These are phyloP conservation scores for Gallinago media DNA, from an alignment of 2,113 vertebrate genomes.

Conservation along the genomic window DNA sequence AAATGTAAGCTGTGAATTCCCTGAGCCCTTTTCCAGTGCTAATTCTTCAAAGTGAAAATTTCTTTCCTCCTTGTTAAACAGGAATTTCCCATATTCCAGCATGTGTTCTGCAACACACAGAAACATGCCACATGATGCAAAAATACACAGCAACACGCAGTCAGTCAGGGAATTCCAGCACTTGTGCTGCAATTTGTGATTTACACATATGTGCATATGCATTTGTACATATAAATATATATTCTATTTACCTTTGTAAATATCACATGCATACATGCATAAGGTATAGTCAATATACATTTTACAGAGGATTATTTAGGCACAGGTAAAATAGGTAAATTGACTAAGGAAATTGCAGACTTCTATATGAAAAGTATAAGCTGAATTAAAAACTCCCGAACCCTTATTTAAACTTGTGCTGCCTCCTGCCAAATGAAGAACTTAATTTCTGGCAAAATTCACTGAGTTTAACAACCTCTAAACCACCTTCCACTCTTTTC, in stretches of 20 bases:
- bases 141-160: neutral
- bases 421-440: neutral
- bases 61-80: neutral
- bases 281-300: neutral
- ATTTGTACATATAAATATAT: neutral
- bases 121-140: fast-evolving
- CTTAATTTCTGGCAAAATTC: neutral
- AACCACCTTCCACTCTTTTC: neutral
- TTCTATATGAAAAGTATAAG: neutral
- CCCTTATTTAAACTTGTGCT: neutral
- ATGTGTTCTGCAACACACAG: neutral
- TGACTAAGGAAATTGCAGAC: neutral
- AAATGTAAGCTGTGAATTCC: neutral
- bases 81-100: neutral
- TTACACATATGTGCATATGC: fast-evolving
- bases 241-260: neutral
- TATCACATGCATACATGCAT: neutral
- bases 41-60: neutral
- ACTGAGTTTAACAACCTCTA: neutral
- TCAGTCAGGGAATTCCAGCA: neutral
- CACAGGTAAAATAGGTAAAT: neutral
- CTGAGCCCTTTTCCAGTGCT: neutral
- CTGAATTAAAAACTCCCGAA: neutral
- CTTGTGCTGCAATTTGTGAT: neutral
- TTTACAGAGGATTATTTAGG: neutral